These are phyloP conservation scores for Chaetoderma sp. DNA, from an alignment of 2,888 invertebrate genomes.

Conservation along the genomic window DNA sequence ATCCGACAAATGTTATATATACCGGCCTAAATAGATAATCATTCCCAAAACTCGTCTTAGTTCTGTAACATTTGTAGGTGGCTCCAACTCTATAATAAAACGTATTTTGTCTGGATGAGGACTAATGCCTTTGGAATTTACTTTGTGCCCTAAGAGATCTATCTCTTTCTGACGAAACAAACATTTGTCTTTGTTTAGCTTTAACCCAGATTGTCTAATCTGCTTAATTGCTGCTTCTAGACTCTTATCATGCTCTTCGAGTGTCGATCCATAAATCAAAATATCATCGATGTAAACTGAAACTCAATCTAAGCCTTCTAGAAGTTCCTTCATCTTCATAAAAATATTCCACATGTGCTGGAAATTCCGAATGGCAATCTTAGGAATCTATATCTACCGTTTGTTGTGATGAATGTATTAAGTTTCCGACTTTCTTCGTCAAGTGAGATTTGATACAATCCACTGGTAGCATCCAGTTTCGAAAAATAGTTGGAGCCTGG, in stretches of 20 bases:
- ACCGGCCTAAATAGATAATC: conserved; percentile 24
- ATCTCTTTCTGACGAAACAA: conserved; percentile 1
- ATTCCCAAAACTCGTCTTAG: conserved; percentile 32
- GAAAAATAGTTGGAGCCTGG: conserved; percentile 22
- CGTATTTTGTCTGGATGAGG: conserved; percentile 17
- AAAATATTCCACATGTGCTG: conserved; percentile 31
- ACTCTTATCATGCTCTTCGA: conserved; percentile 26
- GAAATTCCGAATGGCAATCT: conserved; percentile 28
- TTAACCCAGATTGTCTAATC: conserved; percentile 19
- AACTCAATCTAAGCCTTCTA: conserved; percentile 20
- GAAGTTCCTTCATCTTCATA: conserved; percentile 26
- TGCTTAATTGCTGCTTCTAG: conserved; percentile 19
- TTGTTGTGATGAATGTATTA: conserved; percentile 28
- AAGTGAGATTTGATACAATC: conserved; percentile 31
- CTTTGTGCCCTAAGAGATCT: conserved; percentile 5
- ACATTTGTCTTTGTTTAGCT: conserved; percentile 37
- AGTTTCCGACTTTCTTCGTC: conserved; percentile 15
- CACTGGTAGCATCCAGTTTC: conserved; percentile 23
- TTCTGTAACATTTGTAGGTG: conserved; percentile 23
- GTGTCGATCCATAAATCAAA: conserved; percentile 25
- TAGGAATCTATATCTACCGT: conserved; percentile 24
- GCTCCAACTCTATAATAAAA: background rate
- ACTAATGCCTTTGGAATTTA: conserved; percentile 14
- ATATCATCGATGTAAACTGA: conserved; percentile 36
- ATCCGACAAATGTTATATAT: background rate